Base-by-base conservation (phyloP, 2,797 vertebrate genomes). In the Adelosebastes latens region DNA sequence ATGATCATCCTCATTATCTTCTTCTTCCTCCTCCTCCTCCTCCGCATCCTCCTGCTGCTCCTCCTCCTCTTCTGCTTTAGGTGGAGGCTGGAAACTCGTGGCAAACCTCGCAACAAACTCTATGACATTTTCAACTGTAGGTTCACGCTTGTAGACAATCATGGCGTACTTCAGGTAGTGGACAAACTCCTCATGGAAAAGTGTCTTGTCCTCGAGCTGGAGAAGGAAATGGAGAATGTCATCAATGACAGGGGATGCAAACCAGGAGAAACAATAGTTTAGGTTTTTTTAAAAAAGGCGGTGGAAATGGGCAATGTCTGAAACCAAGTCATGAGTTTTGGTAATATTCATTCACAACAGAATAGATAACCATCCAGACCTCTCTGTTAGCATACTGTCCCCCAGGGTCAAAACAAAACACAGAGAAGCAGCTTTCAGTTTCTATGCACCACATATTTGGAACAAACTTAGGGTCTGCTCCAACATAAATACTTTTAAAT, bases 141-240 rank as follows among this genome's bases (percentile, higher is more conserved):
- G 96, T 70, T 99, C 98, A 2, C 98, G 95, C 77, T 96, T 98
- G 94, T 99, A 98, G 72, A 99, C 92, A 29, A 99, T 96, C 96
- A 99, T 95, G 5, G 96, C 97, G 2, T 97, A 97, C 75, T 98
- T 98, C 70, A 99, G 91, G 83, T 94, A 97, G 84, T 96, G 93
- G 74, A 97, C 32, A 84, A 99, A 99, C 89, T 99, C 96, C 36
- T 97, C 96, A 8, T 97, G 94, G 92, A 99, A 99, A 25, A 59
- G 58, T 1, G 91, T 87, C 90, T 97, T 99, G 82, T 97, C 94
- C 76, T 97, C 95, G 66, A 96, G 79, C 98, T 99, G 90, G 20
- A 85, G 84, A 52, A 46, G 87, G 83, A 81, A 18, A 81, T 61
- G 13, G 2, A 61, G 25, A 25, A 61, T 6, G 18, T 27, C 66